Evolutionary conservation across 2,113 vertebrate genomes (phyloP).

Genomic region (Columbina picui): DNA sequence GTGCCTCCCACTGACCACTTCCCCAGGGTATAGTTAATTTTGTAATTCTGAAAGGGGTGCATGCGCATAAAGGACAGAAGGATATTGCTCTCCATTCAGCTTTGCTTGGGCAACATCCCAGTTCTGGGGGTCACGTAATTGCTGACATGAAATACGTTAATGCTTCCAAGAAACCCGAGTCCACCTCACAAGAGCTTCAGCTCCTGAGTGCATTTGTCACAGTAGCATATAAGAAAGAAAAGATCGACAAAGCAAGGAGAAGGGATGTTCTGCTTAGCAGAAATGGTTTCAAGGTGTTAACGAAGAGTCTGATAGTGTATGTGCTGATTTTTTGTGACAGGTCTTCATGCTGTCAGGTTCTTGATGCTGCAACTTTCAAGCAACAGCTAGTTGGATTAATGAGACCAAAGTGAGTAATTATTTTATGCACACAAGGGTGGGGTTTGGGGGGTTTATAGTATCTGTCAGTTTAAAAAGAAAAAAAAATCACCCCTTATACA

Average conservation of each 20-base stretch:
- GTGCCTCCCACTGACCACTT: not conserved
- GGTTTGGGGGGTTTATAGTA: rapidly evolving
- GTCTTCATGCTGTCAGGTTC: not conserved
- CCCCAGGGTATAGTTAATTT: not conserved
- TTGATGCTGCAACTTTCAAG: not conserved
- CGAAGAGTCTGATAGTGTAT: rapidly evolving
- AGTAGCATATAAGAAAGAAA: rapidly evolving
- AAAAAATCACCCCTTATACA: not conserved
- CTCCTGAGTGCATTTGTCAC: rapidly evolving
- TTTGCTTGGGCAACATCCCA: not conserved
- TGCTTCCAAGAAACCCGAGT: not conserved
- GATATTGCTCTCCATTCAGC: not conserved
- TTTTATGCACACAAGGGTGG: not conserved
- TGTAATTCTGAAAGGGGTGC: not conserved
- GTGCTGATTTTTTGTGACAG: not conserved
- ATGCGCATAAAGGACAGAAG: not conserved
- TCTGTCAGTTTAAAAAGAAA: no score
- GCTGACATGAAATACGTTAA: not conserved
- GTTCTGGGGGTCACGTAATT: rapidly evolving
- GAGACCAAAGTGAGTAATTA: not conserved
- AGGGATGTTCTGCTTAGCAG: not conserved
- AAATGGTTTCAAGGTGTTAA: not conserved
- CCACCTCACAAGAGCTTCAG: not conserved
- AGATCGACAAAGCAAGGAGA: not conserved
- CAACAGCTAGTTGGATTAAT: rapidly evolving